Evolutionary conservation across 1,140 invertebrate species (phyloP).

Genomic region (Euura saliciscinereae): DNA sequence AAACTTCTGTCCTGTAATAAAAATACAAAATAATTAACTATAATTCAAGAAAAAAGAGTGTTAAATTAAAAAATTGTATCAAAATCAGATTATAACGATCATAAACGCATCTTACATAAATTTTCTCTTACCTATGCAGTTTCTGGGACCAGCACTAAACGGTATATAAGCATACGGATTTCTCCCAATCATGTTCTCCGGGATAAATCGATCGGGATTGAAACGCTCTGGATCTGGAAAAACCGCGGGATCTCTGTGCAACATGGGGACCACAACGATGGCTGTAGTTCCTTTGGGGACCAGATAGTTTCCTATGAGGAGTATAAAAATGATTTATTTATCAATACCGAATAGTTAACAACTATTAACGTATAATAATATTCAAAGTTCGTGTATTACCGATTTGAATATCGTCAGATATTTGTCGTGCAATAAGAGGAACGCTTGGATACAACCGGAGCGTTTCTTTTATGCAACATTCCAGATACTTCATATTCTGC

Average conservation of each 20-base stretch:
- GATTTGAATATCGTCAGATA: constrained; percentile 65
- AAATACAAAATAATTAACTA: constrained; percentile 1
- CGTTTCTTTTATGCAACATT: constrained; percentile 74
- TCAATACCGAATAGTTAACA: neutral
- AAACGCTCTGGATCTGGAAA: constrained; percentile 77
- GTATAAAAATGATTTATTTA: constrained; percentile 13
- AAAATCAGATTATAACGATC: neutral
- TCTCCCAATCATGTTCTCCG: constrained; percentile 63
- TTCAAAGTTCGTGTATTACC: constrained; percentile 48
- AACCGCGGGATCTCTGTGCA: constrained; percentile 71
- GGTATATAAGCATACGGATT: constrained; percentile 74
- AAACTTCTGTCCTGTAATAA: constrained; percentile 73
- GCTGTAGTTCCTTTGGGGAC: constrained; percentile 64
- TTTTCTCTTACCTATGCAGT: constrained; percentile 70
- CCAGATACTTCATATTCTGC: constrained; percentile 73
- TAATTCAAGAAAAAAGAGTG: too few species aligned
- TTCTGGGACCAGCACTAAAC: constrained; percentile 78
- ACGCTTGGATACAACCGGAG: constrained; percentile 75
- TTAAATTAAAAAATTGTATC: too few species aligned
- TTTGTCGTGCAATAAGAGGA: constrained; percentile 68
- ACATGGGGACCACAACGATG: constrained; percentile 61
- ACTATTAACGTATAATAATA: neutral
- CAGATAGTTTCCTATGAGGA: constrained; percentile 43
- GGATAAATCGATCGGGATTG: constrained; percentile 78
- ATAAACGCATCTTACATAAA: neutral